Evolutionary conservation across 2,113 vertebrate genomes (phyloP), one percentile per base, ranked within the genome.

Genomic region (Marcusenius ussheri): DNA sequence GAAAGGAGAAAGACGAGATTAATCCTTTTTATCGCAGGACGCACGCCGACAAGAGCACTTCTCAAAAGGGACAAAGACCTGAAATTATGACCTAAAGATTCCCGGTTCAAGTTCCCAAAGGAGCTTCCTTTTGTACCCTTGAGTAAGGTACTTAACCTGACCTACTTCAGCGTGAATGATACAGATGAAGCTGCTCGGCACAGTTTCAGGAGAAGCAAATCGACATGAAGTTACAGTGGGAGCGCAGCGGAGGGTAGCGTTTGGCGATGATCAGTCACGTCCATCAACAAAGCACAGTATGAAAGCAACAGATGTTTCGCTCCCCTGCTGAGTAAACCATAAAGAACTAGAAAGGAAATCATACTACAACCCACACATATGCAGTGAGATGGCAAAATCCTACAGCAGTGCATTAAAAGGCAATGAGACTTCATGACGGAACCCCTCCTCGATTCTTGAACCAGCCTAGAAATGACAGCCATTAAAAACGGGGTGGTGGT

Each of bases 371-470:
- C 83, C 46, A 74, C n/a, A 17, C 45, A 49, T 50, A 50, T 35
- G 21, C n/a, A 50, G 88, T 49, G 27, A 35, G 45, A 35, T 0
- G 27, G 21, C 66, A 50, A 27, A n/a, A 86, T 50, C 42, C 46
- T 31, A 49, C 66, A 42, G 19, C 21, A 42, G 35, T 4, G 5
- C 50, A 87, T 87, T 39, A 87, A 53, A 83, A 56, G 4, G 17
- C 31, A 27, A 35, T 46, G 24, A 45, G 45, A 83, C 15, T 50
- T 87, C 19, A 80, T 84, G 83, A 46, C 19, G 8, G 45, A 45
- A 46, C 47, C 19, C 39, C 24, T 4, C 47, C 31, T 39, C 8
- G 31, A 31, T 70, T 62, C 90, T 94, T 93, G 94, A 91, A 92
- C 77, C 56, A 39, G 39, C 21, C 46, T 31, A 31, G 35, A 42